These are phyloP conservation scores for Phyllostomus hastatus DNA, from an alignment of 2,113 vertebrate genomes.

Conservation along the genomic window DNA sequence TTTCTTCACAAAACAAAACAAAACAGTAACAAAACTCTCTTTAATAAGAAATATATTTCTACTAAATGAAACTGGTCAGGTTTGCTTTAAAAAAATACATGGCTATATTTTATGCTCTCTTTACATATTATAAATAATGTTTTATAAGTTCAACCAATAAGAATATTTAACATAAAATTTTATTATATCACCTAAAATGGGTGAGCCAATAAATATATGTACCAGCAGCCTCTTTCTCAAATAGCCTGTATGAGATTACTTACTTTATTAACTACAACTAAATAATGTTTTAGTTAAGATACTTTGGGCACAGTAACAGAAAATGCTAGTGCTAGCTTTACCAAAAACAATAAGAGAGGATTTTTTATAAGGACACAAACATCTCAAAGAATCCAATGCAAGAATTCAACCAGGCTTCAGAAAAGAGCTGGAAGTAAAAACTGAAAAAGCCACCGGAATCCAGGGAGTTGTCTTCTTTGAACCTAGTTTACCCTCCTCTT, in stretches of 20 bases:
- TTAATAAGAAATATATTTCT: neutral
- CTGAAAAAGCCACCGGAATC: neutral
- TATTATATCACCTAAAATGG: neutral
- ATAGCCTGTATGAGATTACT: neutral
- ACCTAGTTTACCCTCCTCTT: neutral
- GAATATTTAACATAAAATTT: conserved; percentile 29
- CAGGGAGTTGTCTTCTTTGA: neutral
- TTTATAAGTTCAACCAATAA: neutral
- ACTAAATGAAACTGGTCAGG: neutral
- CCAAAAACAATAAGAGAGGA: neutral
- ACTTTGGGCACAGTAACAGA: neutral
- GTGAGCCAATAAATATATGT: neutral
- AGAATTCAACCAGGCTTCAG: neutral
- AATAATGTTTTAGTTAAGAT: neutral
- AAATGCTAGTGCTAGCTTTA: neutral
- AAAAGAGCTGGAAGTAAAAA: neutral
- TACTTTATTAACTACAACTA: conserved; percentile 1
- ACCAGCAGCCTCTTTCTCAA: neutral
- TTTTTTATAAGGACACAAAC: neutral
- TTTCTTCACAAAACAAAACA: neutral
- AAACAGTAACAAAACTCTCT: neutral
- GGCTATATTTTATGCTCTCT: neutral
- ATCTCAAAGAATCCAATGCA: neutral
- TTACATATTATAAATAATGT: neutral
- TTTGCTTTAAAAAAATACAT: neutral